phyloP scores from a whole-genome alignment of 2,888 invertebrate genomes.

The Ophraella communa region DNA sequence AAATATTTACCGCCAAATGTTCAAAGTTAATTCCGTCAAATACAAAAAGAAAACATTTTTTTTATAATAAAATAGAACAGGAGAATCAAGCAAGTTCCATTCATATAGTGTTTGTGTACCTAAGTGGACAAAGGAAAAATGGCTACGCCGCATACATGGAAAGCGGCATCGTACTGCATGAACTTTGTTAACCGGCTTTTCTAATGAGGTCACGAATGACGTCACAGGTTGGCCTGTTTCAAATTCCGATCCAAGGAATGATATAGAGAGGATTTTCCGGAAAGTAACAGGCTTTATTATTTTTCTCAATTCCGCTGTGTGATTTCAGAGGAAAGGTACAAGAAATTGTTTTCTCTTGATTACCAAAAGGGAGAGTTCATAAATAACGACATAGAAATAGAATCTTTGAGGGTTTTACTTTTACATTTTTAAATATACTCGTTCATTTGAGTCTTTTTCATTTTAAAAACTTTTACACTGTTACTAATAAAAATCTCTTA shows the following conservation, averaged over 20 bases:
- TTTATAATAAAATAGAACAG: not conserved
- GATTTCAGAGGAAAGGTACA: constrained; percentile 7
- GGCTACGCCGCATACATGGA: constrained; percentile 3
- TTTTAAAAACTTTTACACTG: too few relatives aligned
- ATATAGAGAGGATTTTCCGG: constrained; percentile 31
- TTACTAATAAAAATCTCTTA: too few relatives aligned
- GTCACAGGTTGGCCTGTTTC: constrained; percentile 32
- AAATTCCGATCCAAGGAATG: constrained; percentile 30
- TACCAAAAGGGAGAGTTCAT: not conserved
- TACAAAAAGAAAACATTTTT: too few relatives aligned
- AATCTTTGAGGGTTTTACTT: not conserved
- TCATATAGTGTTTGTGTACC: not conserved
- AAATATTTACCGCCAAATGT: not conserved
- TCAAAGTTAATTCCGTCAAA: not conserved
- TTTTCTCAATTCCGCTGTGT: constrained; percentile 26
- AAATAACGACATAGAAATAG: constrained; percentile 3
- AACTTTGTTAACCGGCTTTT: constrained; percentile 29
- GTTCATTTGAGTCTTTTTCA: too few relatives aligned
- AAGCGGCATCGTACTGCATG: constrained; percentile 28
- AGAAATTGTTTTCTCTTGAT: constrained; percentile 12
- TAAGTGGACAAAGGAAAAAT: constrained; percentile 6
- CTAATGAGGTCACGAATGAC: constrained; percentile 33
- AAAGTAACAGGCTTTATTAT: constrained; percentile 22
- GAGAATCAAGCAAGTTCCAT: not conserved
- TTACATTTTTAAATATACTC: not conserved